phyloP scores from a whole-genome alignment of 2,113 vertebrate genomes.

The Planiliza haematocheilus region DNA sequence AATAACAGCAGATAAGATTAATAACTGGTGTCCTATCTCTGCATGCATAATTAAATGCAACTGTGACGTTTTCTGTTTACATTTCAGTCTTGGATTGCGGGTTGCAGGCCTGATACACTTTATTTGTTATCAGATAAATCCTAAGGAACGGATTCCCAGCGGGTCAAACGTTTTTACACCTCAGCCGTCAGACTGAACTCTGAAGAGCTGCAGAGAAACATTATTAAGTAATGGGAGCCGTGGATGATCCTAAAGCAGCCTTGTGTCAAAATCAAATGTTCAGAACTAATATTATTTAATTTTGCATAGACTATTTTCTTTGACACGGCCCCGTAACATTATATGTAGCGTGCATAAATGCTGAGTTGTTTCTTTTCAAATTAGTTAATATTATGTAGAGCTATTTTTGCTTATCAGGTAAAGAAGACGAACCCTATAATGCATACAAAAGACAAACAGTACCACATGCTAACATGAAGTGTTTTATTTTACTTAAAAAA shows the following conservation, averaged over 20 bases:
- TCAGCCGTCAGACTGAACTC: no score
- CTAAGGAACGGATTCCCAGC: not conserved
- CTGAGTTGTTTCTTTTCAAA: no score
- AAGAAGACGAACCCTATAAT: not conserved
- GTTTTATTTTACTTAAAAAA: conserved; percentile 84
- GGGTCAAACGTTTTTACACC: not conserved
- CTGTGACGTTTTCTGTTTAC: not conserved
- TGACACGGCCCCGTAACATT: no score
- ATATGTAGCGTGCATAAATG: no score
- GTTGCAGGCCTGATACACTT: not conserved
- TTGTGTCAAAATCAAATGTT: no score
- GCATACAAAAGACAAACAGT: not conserved
- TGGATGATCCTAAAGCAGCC: no score
- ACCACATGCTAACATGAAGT: conserved; percentile 47
- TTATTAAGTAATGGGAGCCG: no score
- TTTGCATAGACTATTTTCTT: no score
- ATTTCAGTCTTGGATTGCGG: not conserved
- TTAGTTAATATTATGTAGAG: no score
- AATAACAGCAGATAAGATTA: not conserved
- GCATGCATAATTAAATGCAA: no score
- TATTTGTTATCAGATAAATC: not conserved
- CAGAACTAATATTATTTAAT: no score
- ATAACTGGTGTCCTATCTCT: not conserved
- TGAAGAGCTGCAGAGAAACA: no score
- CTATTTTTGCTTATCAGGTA: not conserved